A percentile compares a stretch with the other conserved stretches of the same genome.
phyloP scores from a whole-genome alignment of 2,888 invertebrate species.

The Nomada fucata region DNA sequence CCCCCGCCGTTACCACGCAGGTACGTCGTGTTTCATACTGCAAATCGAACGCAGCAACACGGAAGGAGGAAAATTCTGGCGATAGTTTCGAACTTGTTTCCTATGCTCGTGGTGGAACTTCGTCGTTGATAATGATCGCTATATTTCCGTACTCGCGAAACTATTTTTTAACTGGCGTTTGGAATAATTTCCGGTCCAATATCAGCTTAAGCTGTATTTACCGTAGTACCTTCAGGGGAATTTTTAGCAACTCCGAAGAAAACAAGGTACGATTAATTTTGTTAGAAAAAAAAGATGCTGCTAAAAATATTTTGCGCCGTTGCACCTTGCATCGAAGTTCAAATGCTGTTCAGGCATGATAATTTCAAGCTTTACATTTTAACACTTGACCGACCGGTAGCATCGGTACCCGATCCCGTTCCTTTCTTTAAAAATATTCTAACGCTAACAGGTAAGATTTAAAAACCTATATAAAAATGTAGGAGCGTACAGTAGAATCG shows the following conservation, averaged over 20 bases:
- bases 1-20: slow-evolving; percentile 51
- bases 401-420: too few relatives aligned
- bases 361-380: too few relatives aligned
- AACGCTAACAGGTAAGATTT: too few relatives aligned
- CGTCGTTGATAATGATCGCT: slow-evolving; percentile 32
- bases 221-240: background rate
- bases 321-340: too few relatives aligned
- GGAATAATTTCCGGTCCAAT: slow-evolving; percentile 19
- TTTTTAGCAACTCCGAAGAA: slow-evolving; percentile 7
- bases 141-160: slow-evolving; percentile 1
- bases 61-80: slow-evolving; percentile 47
- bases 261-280: background rate
- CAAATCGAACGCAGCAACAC: slow-evolving; percentile 44
- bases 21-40: slow-evolving; percentile 33
- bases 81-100: slow-evolving; percentile 53
- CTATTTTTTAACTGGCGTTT: slow-evolving; percentile 11
- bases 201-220: slow-evolving; percentile 20
- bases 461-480: too few relatives aligned
- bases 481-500: too few relatives aligned
- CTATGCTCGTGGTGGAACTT: slow-evolving; percentile 32
- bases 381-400: too few relatives aligned
- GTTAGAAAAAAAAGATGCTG: background rate
- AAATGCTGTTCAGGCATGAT: too few relatives aligned
- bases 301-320: background rate
- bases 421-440: too few relatives aligned